A percentile compares a stretch with the other conserved stretches of the same genome.
Evolutionary conservation across 2,113 vertebrate genomes (phyloP).

Genomic region (Podiceps cristatus): DNA sequence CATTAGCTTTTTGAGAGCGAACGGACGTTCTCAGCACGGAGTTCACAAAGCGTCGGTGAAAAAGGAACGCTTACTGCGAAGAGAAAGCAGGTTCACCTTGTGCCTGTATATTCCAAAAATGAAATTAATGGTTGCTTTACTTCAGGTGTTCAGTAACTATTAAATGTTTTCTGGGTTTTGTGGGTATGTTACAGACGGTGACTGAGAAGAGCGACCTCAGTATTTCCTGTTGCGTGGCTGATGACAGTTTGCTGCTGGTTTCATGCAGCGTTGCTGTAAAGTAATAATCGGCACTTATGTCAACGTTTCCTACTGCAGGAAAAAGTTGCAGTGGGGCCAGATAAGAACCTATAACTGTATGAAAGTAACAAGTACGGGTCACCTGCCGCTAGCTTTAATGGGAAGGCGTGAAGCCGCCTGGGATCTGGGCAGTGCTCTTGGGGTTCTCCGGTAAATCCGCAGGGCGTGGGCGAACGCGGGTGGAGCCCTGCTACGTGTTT

Average conservation of each 20-base stretch:
- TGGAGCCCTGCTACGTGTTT: accelerated
- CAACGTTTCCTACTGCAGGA: neutral
- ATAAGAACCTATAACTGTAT: neutral
- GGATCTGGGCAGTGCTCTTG: neutral
- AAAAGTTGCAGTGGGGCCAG: neutral
- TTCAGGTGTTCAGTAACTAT: neutral
- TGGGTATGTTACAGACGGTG: accelerated
- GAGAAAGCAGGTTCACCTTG: neutral
- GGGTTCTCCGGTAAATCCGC: neutral
- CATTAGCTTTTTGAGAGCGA: neutral
- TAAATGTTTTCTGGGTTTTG: too few species aligned
- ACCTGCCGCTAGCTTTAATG: neutral
- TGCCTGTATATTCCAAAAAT: too few species aligned
- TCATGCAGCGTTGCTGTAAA: accelerated
- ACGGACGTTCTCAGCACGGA: neutral
- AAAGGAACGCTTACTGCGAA: neutral
- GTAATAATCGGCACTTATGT: neutral
- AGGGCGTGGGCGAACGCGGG: neutral
- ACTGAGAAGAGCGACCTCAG: accelerated
- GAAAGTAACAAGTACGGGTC: neutral
- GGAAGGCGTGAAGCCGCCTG: neutral
- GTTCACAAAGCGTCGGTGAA: neutral
- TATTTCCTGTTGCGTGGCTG: accelerated
- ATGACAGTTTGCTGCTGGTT: neutral
- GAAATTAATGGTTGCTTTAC: neutral